Conservation (phyloP, 2,113 vertebrate genomes). For the Campylomormyrus numenius region DNA sequence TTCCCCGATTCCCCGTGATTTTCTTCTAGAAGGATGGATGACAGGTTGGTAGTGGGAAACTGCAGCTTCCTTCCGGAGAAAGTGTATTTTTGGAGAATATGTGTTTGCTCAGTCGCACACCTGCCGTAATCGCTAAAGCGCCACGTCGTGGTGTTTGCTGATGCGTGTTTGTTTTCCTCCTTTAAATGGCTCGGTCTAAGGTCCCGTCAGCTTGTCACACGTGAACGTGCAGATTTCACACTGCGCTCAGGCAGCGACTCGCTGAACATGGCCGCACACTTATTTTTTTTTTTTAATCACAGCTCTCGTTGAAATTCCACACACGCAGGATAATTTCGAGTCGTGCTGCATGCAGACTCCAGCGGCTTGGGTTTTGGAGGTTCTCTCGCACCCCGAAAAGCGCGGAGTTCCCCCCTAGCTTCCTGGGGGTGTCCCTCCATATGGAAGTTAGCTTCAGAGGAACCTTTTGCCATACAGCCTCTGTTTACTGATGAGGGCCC, state of each 20-base stretch:
- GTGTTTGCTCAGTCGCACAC: not conserved
- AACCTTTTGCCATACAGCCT: not conserved
- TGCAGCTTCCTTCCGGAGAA: not conserved
- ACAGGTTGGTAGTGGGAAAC: no score
- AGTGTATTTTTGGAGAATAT: not conserved
- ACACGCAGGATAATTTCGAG: not conserved
- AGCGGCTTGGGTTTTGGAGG: not conserved
- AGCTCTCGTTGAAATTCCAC: not conserved
- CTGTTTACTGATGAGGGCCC: not conserved
- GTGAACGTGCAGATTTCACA: not conserved
- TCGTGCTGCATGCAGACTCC: not conserved
- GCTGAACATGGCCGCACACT: not conserved
- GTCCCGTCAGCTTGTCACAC: not conserved
- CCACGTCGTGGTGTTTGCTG: not conserved
- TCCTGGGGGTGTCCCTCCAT: not conserved
- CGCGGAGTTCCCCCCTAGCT: not conserved
- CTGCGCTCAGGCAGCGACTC: not conserved
- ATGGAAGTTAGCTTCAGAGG: not conserved
- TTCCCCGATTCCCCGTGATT: not conserved
- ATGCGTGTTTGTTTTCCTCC: not conserved
- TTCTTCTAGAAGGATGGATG: not conserved
- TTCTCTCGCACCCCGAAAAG: not conserved
- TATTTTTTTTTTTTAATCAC: not conserved
- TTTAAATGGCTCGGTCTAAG: not conserved
- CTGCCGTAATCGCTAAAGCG: not conserved